Percentiles rank a stretch among this genome's conserved stretches.
Conservation (phyloP, 2,888 invertebrate species). For the Drosophila prolongata region DNA sequence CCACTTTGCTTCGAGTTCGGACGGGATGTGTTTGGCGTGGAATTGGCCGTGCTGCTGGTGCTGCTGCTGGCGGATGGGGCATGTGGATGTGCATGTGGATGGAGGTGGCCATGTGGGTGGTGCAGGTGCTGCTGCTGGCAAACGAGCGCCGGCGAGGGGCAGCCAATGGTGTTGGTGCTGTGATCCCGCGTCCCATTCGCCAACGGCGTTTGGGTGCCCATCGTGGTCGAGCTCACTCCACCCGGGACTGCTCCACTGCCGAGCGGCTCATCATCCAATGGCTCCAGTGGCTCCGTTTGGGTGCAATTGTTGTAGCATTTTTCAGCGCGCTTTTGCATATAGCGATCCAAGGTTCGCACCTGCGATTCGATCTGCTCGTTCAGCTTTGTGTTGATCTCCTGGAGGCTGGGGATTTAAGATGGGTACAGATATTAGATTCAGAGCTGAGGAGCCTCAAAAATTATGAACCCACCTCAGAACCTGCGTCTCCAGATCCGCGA, state of each 20-base stretch:
- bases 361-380: conserved; percentile 86
- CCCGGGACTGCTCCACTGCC: neutral
- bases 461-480: conserved; percentile 83
- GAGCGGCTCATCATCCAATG: conserved; percentile 47
- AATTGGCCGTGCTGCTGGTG: conserved; percentile 83
- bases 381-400: conserved; percentile 85
- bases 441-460: fast-evolving
- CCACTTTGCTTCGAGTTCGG: conserved; percentile 86
- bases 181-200: conserved; percentile 67
- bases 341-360: conserved; percentile 82
- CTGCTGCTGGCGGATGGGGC: conserved; percentile 82
- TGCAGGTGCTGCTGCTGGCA: conserved; percentile 65
- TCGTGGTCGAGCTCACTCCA: conserved; percentile 36
- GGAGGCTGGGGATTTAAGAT: conserved; percentile 70
- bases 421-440: too few relatives aligned
- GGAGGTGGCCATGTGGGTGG: conserved; percentile 63
- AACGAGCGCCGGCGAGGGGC: conserved; percentile 64
- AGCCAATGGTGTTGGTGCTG: conserved; percentile 81
- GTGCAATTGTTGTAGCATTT: conserved; percentile 83
- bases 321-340: conserved; percentile 80
- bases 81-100: conserved; percentile 35
- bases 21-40: conserved; percentile 83
- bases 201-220: conserved; percentile 52
- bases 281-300: conserved; percentile 79
- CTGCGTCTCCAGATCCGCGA: conserved; percentile 90